Percentiles rank a stretch among this genome's conserved stretches.
These are phyloP conservation scores for Trinectes maculatus DNA, from an alignment of 2,113 vertebrate genomes.

Conservation along the genomic window DNA sequence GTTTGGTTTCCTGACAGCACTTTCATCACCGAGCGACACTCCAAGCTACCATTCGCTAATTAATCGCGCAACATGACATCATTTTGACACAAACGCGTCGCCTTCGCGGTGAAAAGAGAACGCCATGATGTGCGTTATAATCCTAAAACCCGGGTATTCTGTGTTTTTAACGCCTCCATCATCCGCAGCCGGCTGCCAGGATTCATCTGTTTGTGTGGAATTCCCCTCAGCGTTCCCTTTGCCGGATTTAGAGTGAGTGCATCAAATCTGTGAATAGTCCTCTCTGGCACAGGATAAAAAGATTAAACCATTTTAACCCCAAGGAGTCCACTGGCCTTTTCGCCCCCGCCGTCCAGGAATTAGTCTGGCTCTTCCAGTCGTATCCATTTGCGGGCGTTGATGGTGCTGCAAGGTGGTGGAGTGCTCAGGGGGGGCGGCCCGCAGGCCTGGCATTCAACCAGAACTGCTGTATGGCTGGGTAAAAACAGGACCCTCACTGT, in stretches of 20 bases:
- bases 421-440: slow-evolving; percentile 36
- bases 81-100: slow-evolving; percentile 10
- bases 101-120: neutral
- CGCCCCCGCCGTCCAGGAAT: slow-evolving; percentile 66
- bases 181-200: slow-evolving; percentile 38
- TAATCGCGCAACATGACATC: neutral
- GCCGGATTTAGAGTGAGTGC: slow-evolving; percentile 74
- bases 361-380: slow-evolving; percentile 58
- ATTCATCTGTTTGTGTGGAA: slow-evolving; percentile 57
- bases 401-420: slow-evolving; percentile 43
- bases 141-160: slow-evolving; percentile 10
- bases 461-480: slow-evolving; percentile 32
- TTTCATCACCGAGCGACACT: neutral
- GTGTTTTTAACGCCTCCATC: slow-evolving; percentile 18
- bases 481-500: slow-evolving; percentile 56
- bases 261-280: slow-evolving; percentile 78
- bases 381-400: slow-evolving; percentile 52
- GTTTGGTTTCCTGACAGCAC: slow-evolving; percentile 4
- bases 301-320: slow-evolving; percentile 81
- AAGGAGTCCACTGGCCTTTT: slow-evolving; percentile 59
- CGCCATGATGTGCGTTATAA: slow-evolving; percentile 16
- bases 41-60: neutral
- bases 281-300: slow-evolving; percentile 75
- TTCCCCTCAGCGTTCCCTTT: slow-evolving; percentile 32
- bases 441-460: slow-evolving; percentile 54